Evolutionary conservation across 2,113 vertebrate species (phyloP).

Genomic region (Melospiza melodia): DNA sequence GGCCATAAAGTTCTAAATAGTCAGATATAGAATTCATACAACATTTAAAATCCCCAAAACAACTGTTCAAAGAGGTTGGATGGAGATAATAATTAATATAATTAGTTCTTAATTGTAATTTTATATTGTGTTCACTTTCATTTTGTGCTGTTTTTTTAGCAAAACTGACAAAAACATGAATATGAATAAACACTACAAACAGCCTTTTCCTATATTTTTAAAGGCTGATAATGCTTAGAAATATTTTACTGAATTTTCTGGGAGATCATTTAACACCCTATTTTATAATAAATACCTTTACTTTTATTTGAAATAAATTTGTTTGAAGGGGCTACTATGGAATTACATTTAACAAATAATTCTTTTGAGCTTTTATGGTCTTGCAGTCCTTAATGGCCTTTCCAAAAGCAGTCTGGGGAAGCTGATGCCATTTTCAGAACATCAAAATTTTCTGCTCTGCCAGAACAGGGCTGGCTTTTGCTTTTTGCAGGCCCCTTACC

Average conservation of each 20-base stretch:
- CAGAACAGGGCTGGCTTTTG: not conserved
- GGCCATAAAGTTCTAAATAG: not conserved
- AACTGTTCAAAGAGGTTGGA: not conserved
- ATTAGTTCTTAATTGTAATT: not conserved
- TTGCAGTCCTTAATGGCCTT: not conserved
- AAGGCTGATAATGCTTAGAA: not conserved
- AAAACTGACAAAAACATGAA: not conserved
- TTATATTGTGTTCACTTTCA: not conserved
- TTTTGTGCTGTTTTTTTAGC: not conserved
- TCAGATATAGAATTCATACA: not conserved
- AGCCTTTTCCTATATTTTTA: not conserved
- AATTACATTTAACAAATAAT: not conserved
- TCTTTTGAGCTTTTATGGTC: not conserved
- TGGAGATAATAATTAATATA: not conserved
- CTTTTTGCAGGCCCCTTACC: not conserved
- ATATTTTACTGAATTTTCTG: not conserved
- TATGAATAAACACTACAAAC: not conserved
- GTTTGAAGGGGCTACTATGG: not conserved
- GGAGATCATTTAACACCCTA: not conserved
- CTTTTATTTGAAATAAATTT: not conserved
- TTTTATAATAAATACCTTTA: not conserved
- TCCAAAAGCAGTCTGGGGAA: not conserved
- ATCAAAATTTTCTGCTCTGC: not conserved
- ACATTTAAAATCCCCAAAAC: not conserved
- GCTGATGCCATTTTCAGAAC: not conserved